Base-by-base conservation (phyloP, 2,888 invertebrate genomes). In the Drosophila paranaensis region DNA sequence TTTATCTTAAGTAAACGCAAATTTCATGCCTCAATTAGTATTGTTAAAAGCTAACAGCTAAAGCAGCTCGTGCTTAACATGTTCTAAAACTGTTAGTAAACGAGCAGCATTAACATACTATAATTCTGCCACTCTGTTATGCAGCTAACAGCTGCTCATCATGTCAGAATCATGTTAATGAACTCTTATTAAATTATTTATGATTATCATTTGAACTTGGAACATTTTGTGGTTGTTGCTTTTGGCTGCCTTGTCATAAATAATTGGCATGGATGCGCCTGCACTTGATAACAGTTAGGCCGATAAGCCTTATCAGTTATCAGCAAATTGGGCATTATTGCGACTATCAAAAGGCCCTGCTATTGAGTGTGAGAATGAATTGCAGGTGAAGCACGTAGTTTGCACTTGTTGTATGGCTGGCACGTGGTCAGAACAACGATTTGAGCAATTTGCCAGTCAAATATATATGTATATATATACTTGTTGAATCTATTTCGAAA, bases 381-480 rank as follows among this genome's bases (percentile, higher is more conserved):
- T 77, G 58, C 68, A 67, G 55, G 27, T 42, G 35, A n/a, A n/a
- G 11, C 30, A 57, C 42, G 37, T 46, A 48, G 5, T 33, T 48
- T 60, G 45, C 33, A n/a, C n/a, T 6, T 3, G n/a, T 8, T 27
- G 20, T 20, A 20, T 20, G 42, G 25, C 10, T 27, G 42, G 30
- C 71, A 77, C 60, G 62, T 66, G 77, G 62, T 16, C 50, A 61
- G 50, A 71, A 39, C 42, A 5, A 6, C 33, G 27, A 25, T 51
- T 62, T 42, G 25, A 46, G 39, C 35, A 50, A 42, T 27, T 54
- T 30, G 54, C 8, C 27, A 60, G 58, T 51, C 30, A 30, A 42
- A 33, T 46, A 16, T 33, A 33, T 33, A 14, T 37, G 25, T 33
- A 25, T 20, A 16, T 30, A 10, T 20, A 40, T 46, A 30, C 27